Conservation (phyloP, 2,888 invertebrate species). For the Eudemis profundana region DNA sequence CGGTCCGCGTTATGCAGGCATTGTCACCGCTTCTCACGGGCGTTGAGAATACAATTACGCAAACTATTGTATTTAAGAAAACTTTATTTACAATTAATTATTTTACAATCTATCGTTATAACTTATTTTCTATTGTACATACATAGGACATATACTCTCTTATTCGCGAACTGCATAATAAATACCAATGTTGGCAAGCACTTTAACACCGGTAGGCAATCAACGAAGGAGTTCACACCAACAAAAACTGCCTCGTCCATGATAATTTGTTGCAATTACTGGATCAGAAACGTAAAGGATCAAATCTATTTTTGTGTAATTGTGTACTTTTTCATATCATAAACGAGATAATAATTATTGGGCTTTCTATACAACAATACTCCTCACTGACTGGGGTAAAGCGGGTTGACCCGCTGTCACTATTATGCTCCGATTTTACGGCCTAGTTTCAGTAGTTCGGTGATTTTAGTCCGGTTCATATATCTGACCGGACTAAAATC, state of each 20-base stretch:
- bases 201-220: conserved; percentile 39
- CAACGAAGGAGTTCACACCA: neutral
- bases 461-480: no score
- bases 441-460: no score
- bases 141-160: conserved; percentile 58
- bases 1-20: conserved; percentile 42
- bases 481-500: no score
- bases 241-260: conserved; percentile 2
- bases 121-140: conserved; percentile 70
- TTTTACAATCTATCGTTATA: conserved; percentile 78
- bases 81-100: conserved; percentile 84
- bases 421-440: conserved; percentile 45
- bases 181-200: conserved; percentile 55
- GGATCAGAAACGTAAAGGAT: neutral
- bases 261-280: neutral
- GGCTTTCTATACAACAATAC: conserved; percentile 17
- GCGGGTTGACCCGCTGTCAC: conserved; percentile 26
- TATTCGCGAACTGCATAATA: conserved; percentile 48
- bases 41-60: conserved; percentile 67
- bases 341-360: neutral
- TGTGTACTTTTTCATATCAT: no score
- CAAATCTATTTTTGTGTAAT: neutral
- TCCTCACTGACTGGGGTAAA: conserved; percentile 7
- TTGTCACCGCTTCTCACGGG: conserved; percentile 64
- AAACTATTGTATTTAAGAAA: conserved; percentile 72